Evolutionary conservation across 2,888 invertebrate genomes (phyloP), one percentile per base, ranked within the genome.

Genomic region (Pollenia labialis): DNA sequence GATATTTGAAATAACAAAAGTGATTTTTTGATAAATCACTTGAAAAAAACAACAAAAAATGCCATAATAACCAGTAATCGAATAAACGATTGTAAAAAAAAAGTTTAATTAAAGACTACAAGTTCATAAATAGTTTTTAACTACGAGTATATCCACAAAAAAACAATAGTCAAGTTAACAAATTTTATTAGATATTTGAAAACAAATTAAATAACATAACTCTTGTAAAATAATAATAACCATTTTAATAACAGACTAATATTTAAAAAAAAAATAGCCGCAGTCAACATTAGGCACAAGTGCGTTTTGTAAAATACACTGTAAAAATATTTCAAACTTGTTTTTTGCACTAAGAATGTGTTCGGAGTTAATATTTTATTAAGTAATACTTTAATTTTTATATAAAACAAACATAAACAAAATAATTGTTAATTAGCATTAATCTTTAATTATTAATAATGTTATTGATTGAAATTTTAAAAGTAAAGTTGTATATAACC

Each of bases 401-500:
- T 48, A 62, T n/a, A 56, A 54, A 50, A 56, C n/a, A 71, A 56
- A 52, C 0, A 75, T 23, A 52, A 68, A 23, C 18, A 23, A 46
- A 76, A 68, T 69, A 81, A 62, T 76, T 75, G 79, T 85, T 82
- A 79, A 82, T 79, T 85, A 77, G 66, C 66, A 71, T 23, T 71
- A 76, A 68, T 44, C 44, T 54, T 42, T 54, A 23, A 32, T 32
- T 75, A 52, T 56, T 66, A 69, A 69, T 54, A 56, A 11, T 75
- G 72, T 84, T 84, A 84, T 79, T 82, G 60, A 84, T 60, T 80
- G 23, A 79, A 58, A 46, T 79, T 80, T 69, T 52, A 46, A 72
- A 76, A 74, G 18, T 84, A 77, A 77, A 75, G 62, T 84, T 84
- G 81, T 87, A 83, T 76, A 86, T 86, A 86, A 86, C 81, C 48